Evolutionary conservation across 2,888 invertebrate species (phyloP).

Genomic region (Athrips mouffetella): DNA sequence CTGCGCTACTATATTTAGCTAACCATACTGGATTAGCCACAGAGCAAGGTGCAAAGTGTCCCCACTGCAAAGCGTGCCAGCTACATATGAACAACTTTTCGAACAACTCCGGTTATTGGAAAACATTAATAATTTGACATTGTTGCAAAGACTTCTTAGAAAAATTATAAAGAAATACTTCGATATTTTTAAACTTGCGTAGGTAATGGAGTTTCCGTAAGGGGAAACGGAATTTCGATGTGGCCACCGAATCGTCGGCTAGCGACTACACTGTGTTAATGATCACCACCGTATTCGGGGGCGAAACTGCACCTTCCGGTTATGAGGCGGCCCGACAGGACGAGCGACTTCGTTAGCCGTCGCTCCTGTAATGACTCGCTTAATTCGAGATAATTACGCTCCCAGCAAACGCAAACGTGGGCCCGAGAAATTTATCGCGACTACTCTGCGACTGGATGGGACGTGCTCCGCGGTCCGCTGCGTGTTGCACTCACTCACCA

Average conservation of each 20-base stretch:
- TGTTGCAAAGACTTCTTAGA: slow-evolving; percentile 39
- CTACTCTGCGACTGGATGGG: slow-evolving; percentile 32
- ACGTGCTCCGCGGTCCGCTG: slow-evolving; percentile 37
- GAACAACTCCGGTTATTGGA: slow-evolving; percentile 37
- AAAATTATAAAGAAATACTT: slow-evolving; percentile 25
- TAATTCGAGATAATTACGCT: slow-evolving; percentile 72
- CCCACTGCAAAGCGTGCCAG: slow-evolving; percentile 43
- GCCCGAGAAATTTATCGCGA: slow-evolving; percentile 55
- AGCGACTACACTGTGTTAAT: slow-evolving; percentile 53
- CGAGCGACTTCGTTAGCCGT: slow-evolving; percentile 60
- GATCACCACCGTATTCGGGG: slow-evolving; percentile 51
- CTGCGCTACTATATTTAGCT: slow-evolving; percentile 64
- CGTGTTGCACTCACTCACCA: slow-evolving; percentile 41
- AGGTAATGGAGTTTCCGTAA: slow-evolving; percentile 16
- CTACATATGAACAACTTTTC: slow-evolving; percentile 33
- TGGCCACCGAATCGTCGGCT: slow-evolving; percentile 48
- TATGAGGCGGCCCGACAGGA: slow-evolving; percentile 46
- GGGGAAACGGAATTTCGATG: slow-evolving; percentile 40
- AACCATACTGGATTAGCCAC: slow-evolving; percentile 51
- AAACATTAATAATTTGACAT: slow-evolving; percentile 37
- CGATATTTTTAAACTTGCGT: slow-evolving; percentile 10
- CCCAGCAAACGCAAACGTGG: slow-evolving; percentile 57
- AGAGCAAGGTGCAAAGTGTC: slow-evolving; percentile 55
- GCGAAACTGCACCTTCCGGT: slow-evolving; percentile 69
- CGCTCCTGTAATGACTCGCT: slow-evolving; percentile 65